A percentile compares a stretch with the other conserved stretches of the same genome.
Conservation (phyloP, 2,113 vertebrate species). For the Arothron firmamentum region DNA sequence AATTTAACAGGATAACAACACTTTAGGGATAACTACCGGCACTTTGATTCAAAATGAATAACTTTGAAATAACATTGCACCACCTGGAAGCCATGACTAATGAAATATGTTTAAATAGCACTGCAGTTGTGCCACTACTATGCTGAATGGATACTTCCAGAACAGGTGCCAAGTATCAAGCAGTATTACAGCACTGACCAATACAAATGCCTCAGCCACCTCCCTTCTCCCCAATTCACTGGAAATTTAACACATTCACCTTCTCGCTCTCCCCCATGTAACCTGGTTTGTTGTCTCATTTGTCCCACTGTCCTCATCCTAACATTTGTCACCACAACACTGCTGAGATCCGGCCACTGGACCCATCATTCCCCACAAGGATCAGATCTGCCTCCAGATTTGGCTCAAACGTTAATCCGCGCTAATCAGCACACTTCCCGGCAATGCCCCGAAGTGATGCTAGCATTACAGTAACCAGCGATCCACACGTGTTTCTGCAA, state of each 20-base stretch:
- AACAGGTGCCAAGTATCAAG: constrained; percentile 35
- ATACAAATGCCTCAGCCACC: not conserved
- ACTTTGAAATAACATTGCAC: too few relatives aligned
- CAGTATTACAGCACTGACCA: constrained; percentile 48
- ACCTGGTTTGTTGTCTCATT: constrained; percentile 13
- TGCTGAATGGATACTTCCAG: constrained; percentile 17
- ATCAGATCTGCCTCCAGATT: constrained; percentile 43
- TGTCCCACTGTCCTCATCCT: constrained; percentile 16
- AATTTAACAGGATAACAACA: too few relatives aligned
- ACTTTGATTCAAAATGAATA: not conserved
- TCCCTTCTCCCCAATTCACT: constrained; percentile 12
- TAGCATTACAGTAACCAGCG: constrained; percentile 30
- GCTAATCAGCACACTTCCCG: constrained; percentile 64
- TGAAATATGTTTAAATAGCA: constrained; percentile 13
- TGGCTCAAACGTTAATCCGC: constrained; percentile 60
- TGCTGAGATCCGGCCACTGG: constrained; percentile 23
- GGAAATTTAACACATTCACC: constrained; percentile 10
- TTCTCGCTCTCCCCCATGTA: not conserved
- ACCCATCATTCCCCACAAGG: constrained; percentile 40
- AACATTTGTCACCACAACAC: constrained; percentile 53
- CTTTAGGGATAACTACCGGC: too few relatives aligned
- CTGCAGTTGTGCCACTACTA: not conserved
- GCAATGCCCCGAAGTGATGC: constrained; percentile 29
- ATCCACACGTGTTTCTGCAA: constrained; percentile 21
- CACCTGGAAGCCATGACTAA: too few relatives aligned